Evolutionary conservation across 2,797 vertebrate genomes (phyloP), one percentile per base, ranked within the genome.

Genomic region (Dendrocincla fuliginosa): DNA sequence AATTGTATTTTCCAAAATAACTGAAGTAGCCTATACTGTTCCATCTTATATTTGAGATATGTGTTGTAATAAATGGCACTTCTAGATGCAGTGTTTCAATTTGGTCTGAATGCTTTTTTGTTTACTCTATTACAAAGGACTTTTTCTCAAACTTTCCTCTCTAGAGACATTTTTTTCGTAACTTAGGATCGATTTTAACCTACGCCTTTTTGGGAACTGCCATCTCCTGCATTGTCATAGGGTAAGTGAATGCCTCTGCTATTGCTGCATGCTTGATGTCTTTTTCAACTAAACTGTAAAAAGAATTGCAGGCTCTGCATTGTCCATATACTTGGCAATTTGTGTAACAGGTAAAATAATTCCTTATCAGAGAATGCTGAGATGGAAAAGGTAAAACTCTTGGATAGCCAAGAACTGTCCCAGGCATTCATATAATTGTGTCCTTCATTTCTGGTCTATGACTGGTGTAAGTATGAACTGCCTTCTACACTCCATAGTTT

Each of bases 171-270:
- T 98, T 99, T 91, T 97, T 98, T 90, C 93, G 95, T 63, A 99
- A 99, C 91, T 92, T 99, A 64, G 99, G 98, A 96, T 98, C 98
- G 4, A 97, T 99, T 96, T 91, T 98, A 95, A 98, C 98, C 23
- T 99, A 98, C 1, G 98, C 98, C 33, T 98, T 99, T 96, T 73
- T 98, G 96, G 98, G 98, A 68, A 99, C 98, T 37, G 96, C 98
- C 67, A 98, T 99, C 91, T 98, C 98, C 96, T 99, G 98, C 87
- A 39, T 98, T 44, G 96, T 97, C 53, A 98, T 98, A 55, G 98
- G 98, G 98, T 99, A 97, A 99, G 99, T 97, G 63, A 91, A 56
- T n/a, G 16, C 28, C 10, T 44, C 81, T 20, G n/a, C 35, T 60
- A 6, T 50, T 71, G 57, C 13, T 46, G 15, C 12, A 9, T 55